phyloP scores from a whole-genome alignment of 1,140 invertebrate genomes.

The Phenacoccus solenopsis region DNA sequence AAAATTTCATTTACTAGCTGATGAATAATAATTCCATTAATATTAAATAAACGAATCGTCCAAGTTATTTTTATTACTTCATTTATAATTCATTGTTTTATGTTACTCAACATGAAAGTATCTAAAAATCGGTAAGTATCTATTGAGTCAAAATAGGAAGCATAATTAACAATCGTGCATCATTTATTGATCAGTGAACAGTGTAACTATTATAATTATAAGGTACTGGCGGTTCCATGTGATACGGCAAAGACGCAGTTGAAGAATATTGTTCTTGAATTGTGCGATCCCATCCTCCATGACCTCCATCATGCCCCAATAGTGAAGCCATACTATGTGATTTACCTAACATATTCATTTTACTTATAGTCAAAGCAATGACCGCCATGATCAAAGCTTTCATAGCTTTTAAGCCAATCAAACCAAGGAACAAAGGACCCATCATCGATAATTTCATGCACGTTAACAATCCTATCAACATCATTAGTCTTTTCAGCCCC shows the following conservation, averaged over 20 bases:
- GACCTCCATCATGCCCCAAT: too few relatives aligned
- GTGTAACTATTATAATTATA: neutral
- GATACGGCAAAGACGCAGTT: neutral
- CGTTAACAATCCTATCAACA: constrained; percentile 28
- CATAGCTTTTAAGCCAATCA: constrained; percentile 28
- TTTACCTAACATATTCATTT: constrained; percentile 26
- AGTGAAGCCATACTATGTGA: neutral
- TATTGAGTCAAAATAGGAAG: too few relatives aligned
- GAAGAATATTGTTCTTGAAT: neutral
- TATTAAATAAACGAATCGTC: too few relatives aligned
- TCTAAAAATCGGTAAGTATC: too few relatives aligned
- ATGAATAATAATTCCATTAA: too few relatives aligned
- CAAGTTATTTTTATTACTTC: too few relatives aligned
- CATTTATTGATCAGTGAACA: neutral
- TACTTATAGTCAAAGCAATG: constrained; percentile 26
- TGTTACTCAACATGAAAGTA: too few relatives aligned
- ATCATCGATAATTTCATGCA: constrained; percentile 27
- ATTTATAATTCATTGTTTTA: too few relatives aligned
- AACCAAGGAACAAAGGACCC: constrained; percentile 25
- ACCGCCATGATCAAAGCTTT: constrained; percentile 28
- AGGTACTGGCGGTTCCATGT: neutral
- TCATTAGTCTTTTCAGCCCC: constrained; percentile 30
- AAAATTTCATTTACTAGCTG: too few relatives aligned
- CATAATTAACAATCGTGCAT: too few relatives aligned
- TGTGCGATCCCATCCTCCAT: neutral